Evolutionary conservation across 53 echinoderm and acorn worm genomes (phyloP).

Genomic region (Crossaster papposus): DNA sequence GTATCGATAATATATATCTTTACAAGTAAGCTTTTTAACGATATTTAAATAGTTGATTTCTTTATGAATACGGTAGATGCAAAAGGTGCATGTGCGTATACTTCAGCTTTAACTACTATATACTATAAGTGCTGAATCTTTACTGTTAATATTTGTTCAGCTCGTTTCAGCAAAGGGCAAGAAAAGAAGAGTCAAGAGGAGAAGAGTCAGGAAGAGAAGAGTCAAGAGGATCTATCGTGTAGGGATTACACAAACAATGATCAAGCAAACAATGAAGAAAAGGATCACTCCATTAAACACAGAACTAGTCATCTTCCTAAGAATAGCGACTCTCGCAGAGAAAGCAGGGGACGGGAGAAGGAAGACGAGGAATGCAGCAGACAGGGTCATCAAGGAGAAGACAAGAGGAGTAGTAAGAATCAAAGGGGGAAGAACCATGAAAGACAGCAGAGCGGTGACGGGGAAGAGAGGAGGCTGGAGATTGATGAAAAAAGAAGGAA

Average conservation of each 20-base stretch:
- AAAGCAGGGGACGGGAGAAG: not conserved
- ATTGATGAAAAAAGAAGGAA: constrained; percentile 37
- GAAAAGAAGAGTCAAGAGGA: constrained; percentile 43
- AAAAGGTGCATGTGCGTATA: no score
- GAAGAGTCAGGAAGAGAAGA: constrained; percentile 38
- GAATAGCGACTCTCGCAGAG: constrained; percentile 4
- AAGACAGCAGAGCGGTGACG: constrained; percentile 46
- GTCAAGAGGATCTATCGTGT: not conserved
- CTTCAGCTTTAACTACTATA: no score
- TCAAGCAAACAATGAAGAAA: constrained; percentile 15
- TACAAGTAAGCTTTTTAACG: no score
- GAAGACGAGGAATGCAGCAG: constrained; percentile 52
- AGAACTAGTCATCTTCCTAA: constrained; percentile 21
- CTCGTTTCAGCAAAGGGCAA: constrained; percentile 83
- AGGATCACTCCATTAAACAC: constrained; percentile 31
- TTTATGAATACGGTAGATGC: no score
- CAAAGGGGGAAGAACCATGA: constrained; percentile 7
- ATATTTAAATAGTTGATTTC: no score
- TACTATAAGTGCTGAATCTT: not conserved
- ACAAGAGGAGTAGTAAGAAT: constrained; percentile 26
- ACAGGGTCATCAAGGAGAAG: constrained; percentile 57
- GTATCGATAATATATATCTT: no score
- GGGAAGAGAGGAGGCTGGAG: constrained; percentile 15
- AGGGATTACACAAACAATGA: constrained; percentile 29
- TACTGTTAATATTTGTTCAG: constrained; percentile 35